Percentiles rank a stretch among this genome's conserved stretches.
phyloP scores from a whole-genome alignment of 1,140 invertebrate genomes.

The Mizuhopecten yessoensis region DNA sequence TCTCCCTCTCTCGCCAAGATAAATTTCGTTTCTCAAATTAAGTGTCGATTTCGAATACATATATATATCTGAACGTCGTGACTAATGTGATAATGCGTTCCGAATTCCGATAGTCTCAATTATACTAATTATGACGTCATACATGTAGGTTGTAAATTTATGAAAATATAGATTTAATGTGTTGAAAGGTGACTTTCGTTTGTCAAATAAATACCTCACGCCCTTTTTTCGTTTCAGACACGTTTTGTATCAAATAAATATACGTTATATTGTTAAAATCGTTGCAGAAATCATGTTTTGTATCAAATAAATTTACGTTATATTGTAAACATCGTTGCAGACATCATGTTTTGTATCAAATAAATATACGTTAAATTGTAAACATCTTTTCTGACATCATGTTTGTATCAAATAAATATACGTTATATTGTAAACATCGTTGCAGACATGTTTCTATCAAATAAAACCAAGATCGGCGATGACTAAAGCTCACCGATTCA shows the following conservation, averaged over 20 bases:
- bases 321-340: too few species aligned
- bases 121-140: background rate
- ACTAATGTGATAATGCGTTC: too few species aligned
- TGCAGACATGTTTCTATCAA: too few species aligned
- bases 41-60: too few species aligned
- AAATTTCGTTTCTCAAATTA: too few species aligned
- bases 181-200: background rate
- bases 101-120: too few species aligned
- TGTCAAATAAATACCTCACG: background rate
- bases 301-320: background rate
- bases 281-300: background rate
- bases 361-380: too few species aligned
- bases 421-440: too few species aligned
- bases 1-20: too few species aligned
- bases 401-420: background rate
- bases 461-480: too few species aligned
- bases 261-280: background rate
- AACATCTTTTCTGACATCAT: too few species aligned
- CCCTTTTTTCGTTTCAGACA: background rate
- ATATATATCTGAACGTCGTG: background rate
- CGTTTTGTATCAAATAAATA: background rate
- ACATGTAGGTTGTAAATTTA: background rate
- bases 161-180: background rate
- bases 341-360: too few species aligned
- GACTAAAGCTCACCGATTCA: background rate